Base-by-base conservation (phyloP, 2,797 vertebrate genomes). In the Ispidina picta region DNA sequence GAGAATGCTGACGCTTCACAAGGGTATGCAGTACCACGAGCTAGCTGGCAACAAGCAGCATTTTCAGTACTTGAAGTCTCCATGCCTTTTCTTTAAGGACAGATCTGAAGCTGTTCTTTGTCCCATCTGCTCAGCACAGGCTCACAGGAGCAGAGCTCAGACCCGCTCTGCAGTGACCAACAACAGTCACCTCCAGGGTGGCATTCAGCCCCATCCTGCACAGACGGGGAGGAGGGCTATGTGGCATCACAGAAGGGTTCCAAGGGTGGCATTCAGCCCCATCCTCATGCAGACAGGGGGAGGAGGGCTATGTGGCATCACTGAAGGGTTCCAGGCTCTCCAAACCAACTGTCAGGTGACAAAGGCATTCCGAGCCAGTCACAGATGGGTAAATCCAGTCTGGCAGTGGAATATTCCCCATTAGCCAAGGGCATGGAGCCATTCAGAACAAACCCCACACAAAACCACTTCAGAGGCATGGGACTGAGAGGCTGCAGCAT, bases 11-110 rank as follows among this genome's bases (percentile, higher is more conserved):
- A 22, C 3, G 0, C 31, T 68, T 60, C 29, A 19, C 58, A 48
- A 63, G 26, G 0, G 2, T 1, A 58, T 4, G 2, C 60, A 66
- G 70, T 3, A 62, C 3, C 26, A 66, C 35, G 44, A 65, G 51
- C n/a, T 76, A 71, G 51, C 6, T 13, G 55, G 82, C 49, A 85
- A 14, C 7, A 58, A 62, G 41, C 2, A 48, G n/a, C 63, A 44
- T 59, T 78, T 68, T 79, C 77, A 82, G 44, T 3, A 55, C 26
- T 59, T 39, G 10, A 65, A 52, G 28, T 31, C 25, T 82, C 33
- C 1, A 1, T n/a, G 29, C 44, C 48, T 37, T 37, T 37, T 37
- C 37, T 37, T 13, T 37, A 37, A 37, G 37, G 37, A 37, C 37
- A 49, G 7, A 18, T 3, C 3, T 8, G 39, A 55, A 7, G 19